A percentile compares a stretch with the other conserved stretches of the same genome.
Conservation (phyloP, 2,113 vertebrate species). For the Pipra filicauda region DNA sequence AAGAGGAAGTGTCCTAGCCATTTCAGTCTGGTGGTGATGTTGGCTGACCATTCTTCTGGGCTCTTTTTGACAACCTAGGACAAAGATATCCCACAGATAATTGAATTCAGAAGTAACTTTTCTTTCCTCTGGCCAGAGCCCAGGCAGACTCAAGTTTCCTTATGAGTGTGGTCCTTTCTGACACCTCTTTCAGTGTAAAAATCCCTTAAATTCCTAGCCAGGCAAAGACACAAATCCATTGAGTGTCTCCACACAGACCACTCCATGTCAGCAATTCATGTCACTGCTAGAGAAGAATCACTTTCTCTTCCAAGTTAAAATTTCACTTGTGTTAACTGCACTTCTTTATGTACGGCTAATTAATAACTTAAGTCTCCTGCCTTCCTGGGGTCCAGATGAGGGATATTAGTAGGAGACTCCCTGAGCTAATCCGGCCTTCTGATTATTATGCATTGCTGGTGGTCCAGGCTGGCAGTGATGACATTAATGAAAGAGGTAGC, state of each 20-base stretch:
- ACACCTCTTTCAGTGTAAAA: not conserved
- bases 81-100: not conserved
- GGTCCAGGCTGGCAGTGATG: too few relatives aligned
- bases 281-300: not conserved
- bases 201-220: not conserved
- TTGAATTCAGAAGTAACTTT: not conserved
- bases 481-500: too few relatives aligned
- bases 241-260: fast-evolving
- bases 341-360: not conserved
- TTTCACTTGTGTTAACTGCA: not conserved
- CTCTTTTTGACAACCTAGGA: not conserved
- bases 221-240: not conserved
- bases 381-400: too few relatives aligned
- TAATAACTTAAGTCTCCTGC: not conserved
- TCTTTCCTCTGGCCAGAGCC: not conserved
- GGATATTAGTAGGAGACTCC: too few relatives aligned
- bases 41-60: not conserved
- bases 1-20: not conserved
- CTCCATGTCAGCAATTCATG: not conserved
- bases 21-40: not conserved
- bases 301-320: not conserved
- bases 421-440: too few relatives aligned
- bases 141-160: not conserved
- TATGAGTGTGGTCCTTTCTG: not conserved
- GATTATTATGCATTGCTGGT: too few relatives aligned